Percentiles rank a stretch among this genome's conserved stretches.
Evolutionary conservation across 2,113 vertebrate genomes (phyloP).

Genomic region (Vombatus ursinus): DNA sequence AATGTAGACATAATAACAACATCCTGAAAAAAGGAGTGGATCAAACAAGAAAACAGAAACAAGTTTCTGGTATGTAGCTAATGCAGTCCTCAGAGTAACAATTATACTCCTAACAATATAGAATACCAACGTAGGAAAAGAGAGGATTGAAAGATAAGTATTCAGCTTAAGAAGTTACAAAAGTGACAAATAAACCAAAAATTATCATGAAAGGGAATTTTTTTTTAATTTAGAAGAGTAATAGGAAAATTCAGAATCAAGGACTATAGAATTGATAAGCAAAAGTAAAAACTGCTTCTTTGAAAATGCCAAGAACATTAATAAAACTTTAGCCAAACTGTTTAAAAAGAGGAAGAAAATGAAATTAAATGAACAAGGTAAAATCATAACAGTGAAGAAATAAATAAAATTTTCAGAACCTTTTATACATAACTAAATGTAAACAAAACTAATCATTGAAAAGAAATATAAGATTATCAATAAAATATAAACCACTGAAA

Average conservation of each 20-base stretch:
- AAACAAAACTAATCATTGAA: neutral
- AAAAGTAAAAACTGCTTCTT: neutral
- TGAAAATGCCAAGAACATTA: neutral
- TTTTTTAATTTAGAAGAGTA: neutral
- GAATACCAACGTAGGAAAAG: neutral
- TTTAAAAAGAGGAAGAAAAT: neutral
- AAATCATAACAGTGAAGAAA: neutral
- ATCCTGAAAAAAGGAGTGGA: neutral
- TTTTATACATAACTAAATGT: neutral
- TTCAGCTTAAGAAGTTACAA: neutral
- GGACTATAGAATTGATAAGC: neutral
- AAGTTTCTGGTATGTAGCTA: neutral
- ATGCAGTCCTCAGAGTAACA: neutral
- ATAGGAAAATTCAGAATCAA: neutral
- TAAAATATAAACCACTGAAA: neutral
- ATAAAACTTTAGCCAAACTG: neutral
- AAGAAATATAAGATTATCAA: neutral
- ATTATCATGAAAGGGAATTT: neutral
- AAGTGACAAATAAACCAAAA: neutral
- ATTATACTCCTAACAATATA: neutral
- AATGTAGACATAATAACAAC: neutral
- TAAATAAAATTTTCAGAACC: neutral
- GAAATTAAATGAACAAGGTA: neutral
- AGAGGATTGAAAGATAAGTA: neutral
- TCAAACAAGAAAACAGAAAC: neutral